phyloP scores from a whole-genome alignment of 1,140 invertebrate genomes.

The Dinoponera quadriceps region DNA sequence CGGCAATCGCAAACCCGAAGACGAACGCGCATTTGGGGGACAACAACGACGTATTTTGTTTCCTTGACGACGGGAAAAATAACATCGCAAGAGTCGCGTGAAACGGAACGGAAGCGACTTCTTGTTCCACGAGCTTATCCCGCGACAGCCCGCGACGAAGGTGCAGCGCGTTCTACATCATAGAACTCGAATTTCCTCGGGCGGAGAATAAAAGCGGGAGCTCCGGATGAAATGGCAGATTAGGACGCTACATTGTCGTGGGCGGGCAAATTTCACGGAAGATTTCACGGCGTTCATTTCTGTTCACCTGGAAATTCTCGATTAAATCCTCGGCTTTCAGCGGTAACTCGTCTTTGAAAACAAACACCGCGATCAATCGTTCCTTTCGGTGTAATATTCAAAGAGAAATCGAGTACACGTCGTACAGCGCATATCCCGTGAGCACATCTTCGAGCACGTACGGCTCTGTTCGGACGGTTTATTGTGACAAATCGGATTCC shows the following conservation, averaged over 20 bases:
- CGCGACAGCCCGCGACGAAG: not conserved
- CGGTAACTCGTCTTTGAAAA: constrained; percentile 6
- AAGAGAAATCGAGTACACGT: not conserved
- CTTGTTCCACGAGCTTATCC: not conserved
- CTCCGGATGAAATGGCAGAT: not conserved
- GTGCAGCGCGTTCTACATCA: not conserved
- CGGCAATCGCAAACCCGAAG: not conserved
- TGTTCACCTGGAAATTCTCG: not conserved
- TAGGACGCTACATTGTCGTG: not conserved
- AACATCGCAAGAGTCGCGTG: not conserved
- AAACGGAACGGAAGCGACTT: not conserved
- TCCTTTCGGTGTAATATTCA: not conserved
- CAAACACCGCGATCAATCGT: too few species aligned
- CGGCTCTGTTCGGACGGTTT: constrained; percentile 29
- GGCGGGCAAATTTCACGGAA: not conserved
- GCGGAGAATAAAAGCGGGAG: not conserved
- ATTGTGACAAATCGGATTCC: constrained; percentile 38
- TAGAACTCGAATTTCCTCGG: not conserved
- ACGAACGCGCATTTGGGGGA: not conserved
- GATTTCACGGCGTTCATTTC: not conserved
- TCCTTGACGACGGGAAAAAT: not conserved
- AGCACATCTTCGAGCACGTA: not conserved
- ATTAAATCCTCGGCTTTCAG: too few species aligned
- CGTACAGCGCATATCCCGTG: not conserved
- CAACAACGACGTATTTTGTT: constrained; percentile 2